phyloP scores from a whole-genome alignment of 2,888 invertebrate genomes.

The Acronicta aceris region DNA sequence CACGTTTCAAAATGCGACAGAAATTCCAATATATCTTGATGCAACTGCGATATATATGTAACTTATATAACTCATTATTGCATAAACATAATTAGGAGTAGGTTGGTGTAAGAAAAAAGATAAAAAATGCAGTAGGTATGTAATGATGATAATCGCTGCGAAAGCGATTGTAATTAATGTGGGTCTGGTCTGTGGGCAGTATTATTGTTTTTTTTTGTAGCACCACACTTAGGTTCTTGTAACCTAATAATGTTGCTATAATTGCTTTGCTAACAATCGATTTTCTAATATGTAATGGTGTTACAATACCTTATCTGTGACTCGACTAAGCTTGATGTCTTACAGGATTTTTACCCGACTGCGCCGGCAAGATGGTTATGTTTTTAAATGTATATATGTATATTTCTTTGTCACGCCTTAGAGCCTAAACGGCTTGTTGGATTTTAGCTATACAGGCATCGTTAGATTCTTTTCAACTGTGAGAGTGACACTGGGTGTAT shows the following conservation, averaged over 20 bases:
- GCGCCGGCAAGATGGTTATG: too few relatives aligned
- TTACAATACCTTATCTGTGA: too few relatives aligned
- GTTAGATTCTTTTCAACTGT: too few relatives aligned
- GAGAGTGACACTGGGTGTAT: too few relatives aligned
- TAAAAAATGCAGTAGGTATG: conserved; percentile 40
- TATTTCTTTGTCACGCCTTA: too few relatives aligned
- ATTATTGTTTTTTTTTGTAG: conserved; percentile 38
- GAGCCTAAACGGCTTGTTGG: too few relatives aligned
- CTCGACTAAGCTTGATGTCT: too few relatives aligned
- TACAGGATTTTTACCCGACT: too few relatives aligned
- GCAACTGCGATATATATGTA: conserved; percentile 27
- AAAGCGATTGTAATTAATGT: conserved; percentile 49
- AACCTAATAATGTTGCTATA: conserved; percentile 13
- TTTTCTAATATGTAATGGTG: too few relatives aligned
- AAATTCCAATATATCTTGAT: conserved; percentile 26
- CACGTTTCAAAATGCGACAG: too few relatives aligned
- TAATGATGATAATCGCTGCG: conserved; percentile 45
- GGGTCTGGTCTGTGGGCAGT: conserved; percentile 6
- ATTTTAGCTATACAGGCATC: too few relatives aligned
- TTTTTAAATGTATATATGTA: too few relatives aligned
- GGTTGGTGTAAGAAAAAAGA: conserved; percentile 46
- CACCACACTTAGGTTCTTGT: not conserved
- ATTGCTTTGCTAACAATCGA: not conserved
- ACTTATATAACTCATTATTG: conserved; percentile 43
- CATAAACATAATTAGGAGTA: conserved; percentile 50